A percentile compares a stretch with the other conserved stretches of the same genome.
Conservation (phyloP, 2,113 vertebrate species). For the Rhynchomys soricoides region DNA sequence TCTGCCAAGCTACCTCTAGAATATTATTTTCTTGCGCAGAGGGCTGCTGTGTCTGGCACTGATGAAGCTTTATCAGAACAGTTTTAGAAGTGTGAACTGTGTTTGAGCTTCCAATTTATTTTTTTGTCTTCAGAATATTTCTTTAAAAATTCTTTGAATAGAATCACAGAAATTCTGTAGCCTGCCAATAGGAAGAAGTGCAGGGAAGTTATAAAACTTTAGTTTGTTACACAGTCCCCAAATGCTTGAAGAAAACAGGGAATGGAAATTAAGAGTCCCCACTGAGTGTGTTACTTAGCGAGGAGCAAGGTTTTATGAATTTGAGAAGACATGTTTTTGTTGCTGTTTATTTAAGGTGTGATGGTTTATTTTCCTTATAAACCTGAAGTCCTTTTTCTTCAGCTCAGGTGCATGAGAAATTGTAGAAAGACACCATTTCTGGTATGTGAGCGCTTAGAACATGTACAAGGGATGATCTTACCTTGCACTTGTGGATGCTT, state of each 20-base stretch:
- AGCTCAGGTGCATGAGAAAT: background rate
- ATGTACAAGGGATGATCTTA: background rate
- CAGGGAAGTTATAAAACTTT: background rate
- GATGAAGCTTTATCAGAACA: constrained; percentile 65
- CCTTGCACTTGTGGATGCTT: background rate
- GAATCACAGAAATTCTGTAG: constrained; percentile 50
- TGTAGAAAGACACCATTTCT: background rate
- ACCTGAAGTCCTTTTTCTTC: background rate
- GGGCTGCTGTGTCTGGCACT: constrained; percentile 60
- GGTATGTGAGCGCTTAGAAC: too few relatives aligned
- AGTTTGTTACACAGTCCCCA: background rate
- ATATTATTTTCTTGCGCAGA: constrained; percentile 54
- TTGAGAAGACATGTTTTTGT: background rate
- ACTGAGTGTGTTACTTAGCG: background rate
- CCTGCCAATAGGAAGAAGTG: constrained; percentile 41
- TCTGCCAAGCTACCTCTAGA: constrained; percentile 45
- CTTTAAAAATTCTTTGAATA: constrained; percentile 67
- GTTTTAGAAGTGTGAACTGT: constrained; percentile 69
- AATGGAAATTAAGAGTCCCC: background rate
- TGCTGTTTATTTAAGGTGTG: background rate
- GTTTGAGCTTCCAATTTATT: constrained; percentile 65
- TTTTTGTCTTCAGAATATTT: constrained; percentile 41
- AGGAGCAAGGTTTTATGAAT: background rate
- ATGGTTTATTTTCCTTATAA: background rate
- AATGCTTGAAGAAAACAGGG: background rate